phyloP scores from a whole-genome alignment of 2,113 vertebrate genomes.

The Ovis canadensis region DNA sequence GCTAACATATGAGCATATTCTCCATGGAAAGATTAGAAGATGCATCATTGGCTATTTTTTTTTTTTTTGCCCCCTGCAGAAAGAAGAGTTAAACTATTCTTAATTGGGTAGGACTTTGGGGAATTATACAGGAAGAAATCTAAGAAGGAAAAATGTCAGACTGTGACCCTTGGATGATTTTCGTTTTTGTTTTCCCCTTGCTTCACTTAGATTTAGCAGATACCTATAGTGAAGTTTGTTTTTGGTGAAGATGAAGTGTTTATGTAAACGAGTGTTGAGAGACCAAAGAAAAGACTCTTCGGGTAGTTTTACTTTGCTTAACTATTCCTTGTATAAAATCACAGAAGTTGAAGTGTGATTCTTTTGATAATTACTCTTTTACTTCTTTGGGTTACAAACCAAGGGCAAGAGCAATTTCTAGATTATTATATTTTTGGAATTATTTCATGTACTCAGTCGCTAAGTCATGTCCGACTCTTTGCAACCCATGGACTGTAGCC shows the following conservation, averaged over 20 bases:
- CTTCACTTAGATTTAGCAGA: background rate
- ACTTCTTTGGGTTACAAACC: background rate
- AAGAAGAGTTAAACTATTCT: slow-evolving; percentile 14
- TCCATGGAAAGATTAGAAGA: slow-evolving; percentile 52
- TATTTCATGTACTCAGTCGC: background rate
- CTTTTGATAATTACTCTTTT: background rate
- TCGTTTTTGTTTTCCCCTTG: background rate
- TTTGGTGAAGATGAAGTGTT: background rate
- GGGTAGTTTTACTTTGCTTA: background rate
- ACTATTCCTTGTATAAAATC: background rate
- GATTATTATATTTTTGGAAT: background rate
- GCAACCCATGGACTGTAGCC: background rate
- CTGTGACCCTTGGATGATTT: background rate
- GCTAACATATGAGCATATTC: slow-evolving; percentile 24
- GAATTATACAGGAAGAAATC: background rate
- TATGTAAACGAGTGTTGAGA: background rate
- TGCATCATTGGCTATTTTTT: slow-evolving; percentile 54
- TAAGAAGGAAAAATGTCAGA: slow-evolving; percentile 15
- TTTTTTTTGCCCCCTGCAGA: background rate
- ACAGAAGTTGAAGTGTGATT: background rate
- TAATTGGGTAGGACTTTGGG: slow-evolving; percentile 24
- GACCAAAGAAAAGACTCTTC: background rate
- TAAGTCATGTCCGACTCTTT: background rate
- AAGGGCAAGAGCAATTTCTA: background rate
- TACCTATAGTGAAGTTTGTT: background rate